Evolutionary conservation across 2,797 vertebrate species (phyloP), one percentile per base, ranked within the genome.

Genomic region (Erpetoichthys calabaricus): DNA sequence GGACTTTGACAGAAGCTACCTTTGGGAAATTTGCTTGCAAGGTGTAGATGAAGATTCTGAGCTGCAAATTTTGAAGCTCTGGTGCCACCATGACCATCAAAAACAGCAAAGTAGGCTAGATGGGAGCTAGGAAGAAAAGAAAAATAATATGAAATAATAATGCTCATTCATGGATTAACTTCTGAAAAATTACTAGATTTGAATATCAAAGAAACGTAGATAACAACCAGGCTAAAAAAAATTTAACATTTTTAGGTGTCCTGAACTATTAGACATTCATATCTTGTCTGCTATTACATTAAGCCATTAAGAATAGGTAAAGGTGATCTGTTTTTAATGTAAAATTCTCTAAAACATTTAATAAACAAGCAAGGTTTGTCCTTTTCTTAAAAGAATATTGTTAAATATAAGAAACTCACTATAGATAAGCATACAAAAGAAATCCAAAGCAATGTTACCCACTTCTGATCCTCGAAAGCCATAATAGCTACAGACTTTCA

Each of bases 81-180:
- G 52, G 87, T 76, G 63, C 95, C 95, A 4, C 87, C 92, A 0
- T 98, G 95, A 56, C 95, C 95, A 6, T 98, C 95, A 47, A 98
- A 98, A 59, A 98, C 94, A 1, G 91, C 92, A 0, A 94, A 98
- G 70, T 90, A 98, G 0, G 91, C 88, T n/a, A 96, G 71, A 0
- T 77, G 83, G 8, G 83, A 82, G 58, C 93, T 98, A 72, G 59
- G 45, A 61, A 25, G 43, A 49, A 10, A 41, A 9, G 5, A 25
- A 10, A 42, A 45, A 43, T 42, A 43, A 45, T 42, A 41, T 6
- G 6, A 45, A 47, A 6, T 6, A 43, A 42, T n/a, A 56, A 56
- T 56, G n/a, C 9, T 3, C 8, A 51, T 51, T 10, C 8, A 8
- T 51, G 25, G 25, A 51, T 6, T 8, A 7, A 42, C 46, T 5